Evolutionary conservation across 2,888 invertebrate genomes (phyloP).

Genomic region (Plagiodera versicolora): DNA sequence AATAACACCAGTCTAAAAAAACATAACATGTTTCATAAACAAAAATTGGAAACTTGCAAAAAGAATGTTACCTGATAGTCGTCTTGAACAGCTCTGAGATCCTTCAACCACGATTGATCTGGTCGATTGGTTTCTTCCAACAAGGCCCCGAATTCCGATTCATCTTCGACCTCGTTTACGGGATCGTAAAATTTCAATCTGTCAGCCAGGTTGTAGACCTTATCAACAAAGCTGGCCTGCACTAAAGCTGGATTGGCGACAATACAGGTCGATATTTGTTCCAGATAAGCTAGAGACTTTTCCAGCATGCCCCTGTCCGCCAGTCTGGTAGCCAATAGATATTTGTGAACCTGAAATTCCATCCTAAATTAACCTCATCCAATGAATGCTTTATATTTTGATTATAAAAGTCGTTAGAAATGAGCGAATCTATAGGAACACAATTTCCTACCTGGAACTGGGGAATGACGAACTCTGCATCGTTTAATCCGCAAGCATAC

Average conservation of each 20-base stretch:
- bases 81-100: constrained; percentile 54
- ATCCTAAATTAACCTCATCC: too few relatives aligned
- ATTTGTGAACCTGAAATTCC: constrained; percentile 82
- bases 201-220: constrained; percentile 56
- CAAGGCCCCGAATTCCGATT: constrained; percentile 43
- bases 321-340: constrained; percentile 76
- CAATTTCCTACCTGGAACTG: constrained; percentile 67
- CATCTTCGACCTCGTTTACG: constrained; percentile 47
- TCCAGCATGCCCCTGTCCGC: constrained; percentile 76
- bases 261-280: constrained; percentile 73
- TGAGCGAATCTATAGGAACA: constrained; percentile 73
- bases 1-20: constrained; percentile 48
- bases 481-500: constrained; percentile 83
- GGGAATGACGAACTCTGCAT: constrained; percentile 70
- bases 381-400: too few relatives aligned
- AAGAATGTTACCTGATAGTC: constrained; percentile 54
- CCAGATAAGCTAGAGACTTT: constrained; percentile 82
- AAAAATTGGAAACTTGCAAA: too few relatives aligned
- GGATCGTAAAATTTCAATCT: constrained; percentile 53
- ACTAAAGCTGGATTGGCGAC: constrained; percentile 60
- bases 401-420: constrained; percentile 78
- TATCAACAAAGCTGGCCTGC: constrained; percentile 58
- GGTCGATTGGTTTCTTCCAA: constrained; percentile 46
- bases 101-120: constrained; percentile 63
- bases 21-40: neutral